Base-by-base conservation (phyloP, 2,888 invertebrate genomes). In the Drosophila merina region DNA sequence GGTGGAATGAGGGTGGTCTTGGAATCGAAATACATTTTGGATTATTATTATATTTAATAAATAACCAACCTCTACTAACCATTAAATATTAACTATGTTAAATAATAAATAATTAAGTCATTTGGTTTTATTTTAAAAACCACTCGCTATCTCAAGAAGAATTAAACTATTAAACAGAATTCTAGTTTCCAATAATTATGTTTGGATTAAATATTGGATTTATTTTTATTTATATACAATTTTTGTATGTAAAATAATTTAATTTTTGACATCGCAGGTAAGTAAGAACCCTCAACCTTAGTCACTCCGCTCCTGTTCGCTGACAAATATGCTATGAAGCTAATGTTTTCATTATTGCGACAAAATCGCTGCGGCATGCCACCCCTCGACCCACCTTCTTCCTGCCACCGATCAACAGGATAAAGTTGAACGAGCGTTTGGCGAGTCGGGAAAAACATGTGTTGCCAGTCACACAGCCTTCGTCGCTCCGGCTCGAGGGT, bases 401-500 rank as follows among this genome's bases (percentile, higher is more conserved):
- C 45, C 48, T 47, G 25, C 44, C 12, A 49, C 72, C 86, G 89
- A 90, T 90, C 89, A 90, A 90, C 89, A 90, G 89, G 89, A 89
- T 76, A 74, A 68, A 42, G 48, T 31, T 42, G 67, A 36, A 42
- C 55, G 33, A 45, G 73, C 67, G 62, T 59, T 59, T 45, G 52
- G 45, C 73, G 77, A 79, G 76, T 77, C 73, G 62, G 57, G 57
- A 87, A 87, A 91, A 91, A 90, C 91, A 91, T 91, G 91, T 91
- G 91, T 89, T 91, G 85, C 85, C 79, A 89, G 90, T 91, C 91
- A 90, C 91, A 91, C 87, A 86, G 79, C 74, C 20, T 20, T 20
- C 75, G 62, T 55, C 62, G 66, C 54, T 45, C 48, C 12, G 55
- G 50, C 50, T 51, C 10, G 45, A 69, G 84, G 66, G 64, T 66